A percentile compares a stretch with the other conserved stretches of the same genome.
phyloP scores from a whole-genome alignment of 2,797 vertebrate genomes.

The Rhinichthys osculus region DNA sequence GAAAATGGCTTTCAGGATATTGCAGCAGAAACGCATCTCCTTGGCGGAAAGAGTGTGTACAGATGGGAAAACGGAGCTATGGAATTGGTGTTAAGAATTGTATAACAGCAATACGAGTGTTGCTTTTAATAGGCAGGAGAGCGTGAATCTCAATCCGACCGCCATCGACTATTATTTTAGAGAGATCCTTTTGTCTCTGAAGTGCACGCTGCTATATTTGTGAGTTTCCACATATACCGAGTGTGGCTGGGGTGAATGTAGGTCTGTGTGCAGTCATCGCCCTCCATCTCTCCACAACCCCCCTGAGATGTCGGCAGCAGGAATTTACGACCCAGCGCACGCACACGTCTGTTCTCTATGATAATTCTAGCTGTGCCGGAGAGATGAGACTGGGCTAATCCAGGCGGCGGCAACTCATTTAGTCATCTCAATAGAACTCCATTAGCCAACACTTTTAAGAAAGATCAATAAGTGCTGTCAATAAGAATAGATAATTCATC shows the following conservation, averaged over 20 bases:
- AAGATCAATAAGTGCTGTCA: constrained; percentile 81
- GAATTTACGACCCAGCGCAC: constrained; percentile 79
- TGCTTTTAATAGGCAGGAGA: constrained; percentile 31
- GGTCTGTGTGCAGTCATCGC: constrained; percentile 78
- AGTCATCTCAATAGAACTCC: constrained; percentile 79
- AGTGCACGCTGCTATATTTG: constrained; percentile 31
- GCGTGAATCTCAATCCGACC: constrained; percentile 25
- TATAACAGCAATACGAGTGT: constrained; percentile 31
- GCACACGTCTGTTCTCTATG: constrained; percentile 78
- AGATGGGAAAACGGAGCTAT: constrained; percentile 24
- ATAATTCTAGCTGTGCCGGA: constrained; percentile 75
- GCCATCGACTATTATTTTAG: constrained; percentile 17
- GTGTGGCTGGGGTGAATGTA: constrained; percentile 75
- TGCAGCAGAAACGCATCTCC: constrained; percentile 10
- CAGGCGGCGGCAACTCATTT: constrained; percentile 76
- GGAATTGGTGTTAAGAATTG: constrained; percentile 34
- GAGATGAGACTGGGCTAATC: constrained; percentile 79
- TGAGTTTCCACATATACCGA: constrained; percentile 38
- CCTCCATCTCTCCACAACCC: constrained; percentile 68
- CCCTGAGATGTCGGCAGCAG: constrained; percentile 77
- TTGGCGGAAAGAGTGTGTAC: constrained; percentile 10
- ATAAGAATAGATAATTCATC: constrained; percentile 79
- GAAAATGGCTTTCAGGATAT: constrained; percentile 36
- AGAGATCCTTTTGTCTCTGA: constrained; percentile 37
- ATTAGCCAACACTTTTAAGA: constrained; percentile 79